Evolutionary conservation across 1,140 invertebrate genomes (phyloP), one percentile per base, ranked within the genome.

Genomic region (Stenopsyche tienmushanensis): DNA sequence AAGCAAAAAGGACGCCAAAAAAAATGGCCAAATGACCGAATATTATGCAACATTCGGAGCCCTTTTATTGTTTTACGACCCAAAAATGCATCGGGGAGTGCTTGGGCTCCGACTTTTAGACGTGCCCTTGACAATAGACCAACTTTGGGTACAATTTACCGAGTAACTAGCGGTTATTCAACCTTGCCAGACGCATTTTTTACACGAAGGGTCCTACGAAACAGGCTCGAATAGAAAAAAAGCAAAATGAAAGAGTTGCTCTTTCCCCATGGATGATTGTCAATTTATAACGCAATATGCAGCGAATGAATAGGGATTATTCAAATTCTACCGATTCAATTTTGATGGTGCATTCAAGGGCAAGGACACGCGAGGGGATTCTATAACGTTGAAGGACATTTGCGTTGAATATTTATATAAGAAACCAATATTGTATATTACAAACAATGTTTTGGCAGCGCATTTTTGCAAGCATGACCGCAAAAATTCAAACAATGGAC

Each of bases 141-240:
- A 45, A 42, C 13, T 44, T 64, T 26, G 59, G 62, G 26, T 20
- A 42, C 62, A 64, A 42, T 64, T 54, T 64, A 29, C 21, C 29
- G 29, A 44, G 39, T 20, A n/a, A 29, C 57, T 69, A 69, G 67
- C 67, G 67, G 67, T 69, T 69, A 69, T 69, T 69, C 62, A 69
- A 69, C 67, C 62, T 65, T 65, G 58, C 44, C 45, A 34, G 57
- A 52, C 67, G 44, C 25, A 64, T 67, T 67, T 67, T 63, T 62
- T 41, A 20, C 15, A 25, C 17, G 15, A 17, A 24, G 57, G 57
- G 42, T 47, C 20, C 23, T 17, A 21, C 42, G 10, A 3, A 49
- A n/a, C n/a, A n/a, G 45, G n/a, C 3, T 5, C 15, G 15, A 15
- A 47, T 47, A 34, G 13, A 7, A 34, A 34, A 13, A 34, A 34